Base-by-base conservation (phyloP, 2,113 vertebrate genomes). In the Caretta caretta region DNA sequence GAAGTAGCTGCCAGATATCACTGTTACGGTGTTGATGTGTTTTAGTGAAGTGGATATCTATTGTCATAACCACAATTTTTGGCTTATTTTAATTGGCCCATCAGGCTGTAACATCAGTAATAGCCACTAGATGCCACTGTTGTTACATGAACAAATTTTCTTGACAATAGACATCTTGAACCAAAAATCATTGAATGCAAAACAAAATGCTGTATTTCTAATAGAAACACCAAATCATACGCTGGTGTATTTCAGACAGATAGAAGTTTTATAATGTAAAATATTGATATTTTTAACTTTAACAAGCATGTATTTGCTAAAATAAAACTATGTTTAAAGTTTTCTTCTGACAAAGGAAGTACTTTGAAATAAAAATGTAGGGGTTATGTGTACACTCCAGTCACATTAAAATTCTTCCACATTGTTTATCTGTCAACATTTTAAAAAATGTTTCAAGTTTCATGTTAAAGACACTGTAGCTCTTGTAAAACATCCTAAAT, bases 161-260 rank as follows among this genome's bases (percentile, higher is more conserved):
- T 48, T 48, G 25, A 48, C 35, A 69, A 19, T 59, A 59, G 84
- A 75, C 5, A 9, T 11, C 1, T 76, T 83, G 69, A 2, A 75
- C 35, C 53, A 54, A 38, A 83, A 87, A 1, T 1, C 86, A 3
- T 54, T 85, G 8, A 88, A 88, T 94, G 79, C 78, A 83, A 86
- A 86, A 42, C 12, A 80, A 51, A 93, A 94, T 76, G 0, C 12
- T 46, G 24, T 9, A 25, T 75, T 25, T 25, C 38, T 76, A 46
- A 42, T 24, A 51, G 7, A 59, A 62, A 0, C 84, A 7, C 42
- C 5, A n/a, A 93, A 56, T 48, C 12, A 14, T 8, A n/a, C 20
- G 8, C 35, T n/a, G 42, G 29, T 91, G 82, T 87, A 38, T 16
- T 86, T 72, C 42, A n/a, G 59, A 8, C 86, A 91, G 95, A 90